phyloP scores from a whole-genome alignment of 2,888 invertebrate genomes.

The Leptopilina syphax region DNA sequence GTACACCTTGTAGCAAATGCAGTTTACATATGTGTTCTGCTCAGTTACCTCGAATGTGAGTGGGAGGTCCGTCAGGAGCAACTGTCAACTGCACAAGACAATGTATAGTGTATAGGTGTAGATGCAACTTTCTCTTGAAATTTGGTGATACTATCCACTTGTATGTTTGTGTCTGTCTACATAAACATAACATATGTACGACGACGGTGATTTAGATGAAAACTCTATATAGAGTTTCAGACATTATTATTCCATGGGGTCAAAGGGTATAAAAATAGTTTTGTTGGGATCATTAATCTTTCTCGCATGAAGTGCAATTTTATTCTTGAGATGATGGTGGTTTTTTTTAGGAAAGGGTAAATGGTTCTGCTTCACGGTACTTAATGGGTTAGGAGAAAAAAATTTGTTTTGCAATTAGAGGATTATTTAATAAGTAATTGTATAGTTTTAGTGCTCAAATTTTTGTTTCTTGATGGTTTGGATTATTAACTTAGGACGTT shows the following conservation, averaged over 20 bases:
- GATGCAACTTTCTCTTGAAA: constrained; percentile 3
- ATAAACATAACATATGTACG: background rate
- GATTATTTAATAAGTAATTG: no score
- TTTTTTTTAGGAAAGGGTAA: background rate
- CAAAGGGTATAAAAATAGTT: constrained; percentile 22
- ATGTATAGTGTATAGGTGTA: constrained; percentile 56
- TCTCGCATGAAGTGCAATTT: constrained; percentile 8
- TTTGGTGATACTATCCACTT: background rate
- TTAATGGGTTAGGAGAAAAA: no score
- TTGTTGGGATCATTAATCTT: constrained; percentile 20
- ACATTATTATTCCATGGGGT: constrained; percentile 8
- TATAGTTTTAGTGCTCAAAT: no score
- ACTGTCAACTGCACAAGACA: constrained; percentile 63
- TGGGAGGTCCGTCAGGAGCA: constrained; percentile 37
- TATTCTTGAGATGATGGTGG: background rate
- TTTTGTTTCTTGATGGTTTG: no score
- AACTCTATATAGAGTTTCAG: constrained; percentile 1
- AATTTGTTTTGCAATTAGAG: no score
- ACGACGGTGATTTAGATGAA: constrained; percentile 12
- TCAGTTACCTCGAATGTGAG: constrained; percentile 14
- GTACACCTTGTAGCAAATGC: constrained; percentile 32
- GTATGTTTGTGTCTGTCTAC: background rate
- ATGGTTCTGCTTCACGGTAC: no score
- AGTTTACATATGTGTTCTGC: constrained; percentile 36
- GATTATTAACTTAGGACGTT: no score